Evolutionary conservation across 1,140 invertebrate species (phyloP).

Genomic region (Zeugodacus cucurbitae): DNA sequence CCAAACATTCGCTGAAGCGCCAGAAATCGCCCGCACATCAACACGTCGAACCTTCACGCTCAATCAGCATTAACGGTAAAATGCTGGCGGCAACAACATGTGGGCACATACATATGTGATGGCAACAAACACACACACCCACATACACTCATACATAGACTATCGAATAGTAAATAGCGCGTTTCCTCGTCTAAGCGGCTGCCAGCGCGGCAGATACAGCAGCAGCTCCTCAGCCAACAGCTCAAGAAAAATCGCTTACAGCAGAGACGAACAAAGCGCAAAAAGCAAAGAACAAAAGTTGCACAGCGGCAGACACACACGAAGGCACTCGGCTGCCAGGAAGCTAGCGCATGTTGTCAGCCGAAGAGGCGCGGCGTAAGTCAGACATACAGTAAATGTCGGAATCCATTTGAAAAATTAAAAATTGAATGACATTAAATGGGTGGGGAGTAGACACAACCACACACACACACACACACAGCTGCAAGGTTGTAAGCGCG

Average conservation of each 20-base stretch:
- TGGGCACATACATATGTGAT: neutral
- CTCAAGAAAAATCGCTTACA: slow-evolving; percentile 8
- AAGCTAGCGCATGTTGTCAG: neutral
- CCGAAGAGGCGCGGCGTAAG: too few relatives aligned
- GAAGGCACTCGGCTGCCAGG: neutral
- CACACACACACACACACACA: neutral
- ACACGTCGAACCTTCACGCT: neutral
- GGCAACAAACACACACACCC: neutral
- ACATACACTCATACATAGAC: neutral
- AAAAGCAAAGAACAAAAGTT: neutral
- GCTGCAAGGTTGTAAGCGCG: neutral
- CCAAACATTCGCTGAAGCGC: neutral
- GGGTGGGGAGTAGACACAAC: neutral
- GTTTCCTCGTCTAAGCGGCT: neutral
- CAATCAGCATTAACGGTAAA: slow-evolving; percentile 4
- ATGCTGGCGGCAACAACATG: neutral
- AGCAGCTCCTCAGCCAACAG: neutral
- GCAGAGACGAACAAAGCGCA: neutral
- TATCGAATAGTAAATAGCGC: neutral
- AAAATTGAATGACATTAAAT: slow-evolving; percentile 34
- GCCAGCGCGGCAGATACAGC: neutral
- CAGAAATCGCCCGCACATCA: neutral
- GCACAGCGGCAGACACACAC: neutral
- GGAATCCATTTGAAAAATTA: slow-evolving; percentile 38
- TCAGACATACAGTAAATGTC: slow-evolving; percentile 14